These are phyloP conservation scores for Aurelia sp. DNA, from an alignment of 30 jellyfish, hydroid and myxozoan species.

Conservation along the genomic window DNA sequence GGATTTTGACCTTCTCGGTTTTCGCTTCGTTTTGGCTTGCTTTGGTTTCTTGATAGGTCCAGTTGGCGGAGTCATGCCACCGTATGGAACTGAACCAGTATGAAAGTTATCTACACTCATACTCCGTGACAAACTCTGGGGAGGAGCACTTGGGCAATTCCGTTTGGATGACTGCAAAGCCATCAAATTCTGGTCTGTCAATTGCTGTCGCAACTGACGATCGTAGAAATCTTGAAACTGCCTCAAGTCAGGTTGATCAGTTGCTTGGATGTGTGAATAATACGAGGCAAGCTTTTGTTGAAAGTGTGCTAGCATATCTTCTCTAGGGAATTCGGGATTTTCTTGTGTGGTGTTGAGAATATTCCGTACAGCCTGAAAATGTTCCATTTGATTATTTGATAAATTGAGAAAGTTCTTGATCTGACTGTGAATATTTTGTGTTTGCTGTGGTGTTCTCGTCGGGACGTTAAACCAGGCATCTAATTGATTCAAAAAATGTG, in stretches of 20 bases:
- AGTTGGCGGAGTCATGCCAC: constrained; percentile 16
- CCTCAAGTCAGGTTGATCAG: constrained; percentile 20
- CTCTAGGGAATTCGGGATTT: constrained; percentile 23
- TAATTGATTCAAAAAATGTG: constrained; percentile 27
- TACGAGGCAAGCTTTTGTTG: constrained; percentile 23
- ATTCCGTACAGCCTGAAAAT: constrained; percentile 13
- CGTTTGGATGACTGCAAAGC: constrained; percentile 2
- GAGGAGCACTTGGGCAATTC: constrained; percentile 23
- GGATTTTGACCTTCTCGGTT: constrained; percentile 6
- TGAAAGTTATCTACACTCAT: constrained; percentile 38
- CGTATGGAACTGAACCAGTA: not conserved
- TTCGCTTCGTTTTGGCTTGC: constrained; percentile 14
- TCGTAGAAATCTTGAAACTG: constrained; percentile 32
- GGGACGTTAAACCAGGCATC: constrained; percentile 35
- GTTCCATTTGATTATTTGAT: constrained; percentile 27
- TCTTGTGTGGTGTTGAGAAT: constrained; percentile 6
- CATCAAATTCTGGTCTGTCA: constrained; percentile 1
- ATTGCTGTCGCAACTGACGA: constrained; percentile 3
- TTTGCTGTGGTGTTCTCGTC: constrained; percentile 19
- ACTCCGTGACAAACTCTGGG: constrained; percentile 31
- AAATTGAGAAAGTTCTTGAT: constrained; percentile 22
- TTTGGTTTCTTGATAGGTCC: constrained; percentile 43
- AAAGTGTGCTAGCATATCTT: constrained; percentile 13
- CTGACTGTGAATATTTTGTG: constrained; percentile 7
- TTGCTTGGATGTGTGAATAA: constrained; percentile 14